These are phyloP conservation scores for Calypte anna DNA, from an alignment of 2,113 vertebrate species.

Conservation along the genomic window DNA sequence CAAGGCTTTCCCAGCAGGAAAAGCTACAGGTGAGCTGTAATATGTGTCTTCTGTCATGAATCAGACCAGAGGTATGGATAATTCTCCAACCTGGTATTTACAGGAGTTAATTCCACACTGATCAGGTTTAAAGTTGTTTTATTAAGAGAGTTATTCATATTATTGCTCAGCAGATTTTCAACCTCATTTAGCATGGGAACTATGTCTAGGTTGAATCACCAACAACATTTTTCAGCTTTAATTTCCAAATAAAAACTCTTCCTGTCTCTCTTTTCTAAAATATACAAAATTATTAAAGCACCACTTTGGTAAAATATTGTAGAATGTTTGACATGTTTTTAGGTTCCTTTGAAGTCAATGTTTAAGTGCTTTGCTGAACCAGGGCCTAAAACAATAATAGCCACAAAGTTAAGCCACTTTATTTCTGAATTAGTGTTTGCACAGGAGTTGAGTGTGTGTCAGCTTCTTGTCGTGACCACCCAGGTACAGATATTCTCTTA, in stretches of 20 bases:
- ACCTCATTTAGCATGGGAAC: background rate
- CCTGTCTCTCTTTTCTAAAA: background rate
- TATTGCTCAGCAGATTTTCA: slow-evolving; percentile 52
- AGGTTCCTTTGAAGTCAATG: slow-evolving; percentile 17
- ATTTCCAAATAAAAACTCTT: background rate
- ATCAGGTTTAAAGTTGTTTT: background rate
- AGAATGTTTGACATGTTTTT: background rate
- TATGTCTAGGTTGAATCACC: background rate
- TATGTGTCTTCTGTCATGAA: slow-evolving; percentile 30
- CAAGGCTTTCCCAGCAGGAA: background rate
- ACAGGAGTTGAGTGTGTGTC: background rate
- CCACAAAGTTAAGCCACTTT: background rate
- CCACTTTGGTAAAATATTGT: slow-evolving; percentile 4
- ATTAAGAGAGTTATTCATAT: slow-evolving; percentile 16
- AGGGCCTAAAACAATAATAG: slow-evolving; percentile 24
- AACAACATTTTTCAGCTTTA: background rate
- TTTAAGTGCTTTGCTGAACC: slow-evolving; percentile 52
- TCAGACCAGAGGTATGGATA: slow-evolving; percentile 28
- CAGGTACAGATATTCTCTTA: background rate
- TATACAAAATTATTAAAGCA: background rate
- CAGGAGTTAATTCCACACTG: background rate
- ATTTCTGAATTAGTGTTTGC: slow-evolving; percentile 5
- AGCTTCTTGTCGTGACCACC: background rate
- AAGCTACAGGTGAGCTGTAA: background rate
- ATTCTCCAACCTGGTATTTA: background rate